These are phyloP conservation scores for Epistrophella euchroma DNA, from an alignment of 2,888 invertebrate species.

Conservation along the genomic window DNA sequence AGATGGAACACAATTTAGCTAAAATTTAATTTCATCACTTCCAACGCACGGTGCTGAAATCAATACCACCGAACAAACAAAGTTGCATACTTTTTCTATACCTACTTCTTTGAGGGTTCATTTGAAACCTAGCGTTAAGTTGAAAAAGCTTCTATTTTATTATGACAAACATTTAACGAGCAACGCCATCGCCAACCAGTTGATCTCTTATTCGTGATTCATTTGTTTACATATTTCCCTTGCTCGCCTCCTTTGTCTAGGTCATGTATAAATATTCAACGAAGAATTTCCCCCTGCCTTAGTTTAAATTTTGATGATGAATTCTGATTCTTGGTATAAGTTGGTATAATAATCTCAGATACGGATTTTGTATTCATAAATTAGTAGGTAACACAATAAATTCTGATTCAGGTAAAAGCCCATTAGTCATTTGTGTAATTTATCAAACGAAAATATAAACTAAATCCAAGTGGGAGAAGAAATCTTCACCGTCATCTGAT, in stretches of 20 bases:
- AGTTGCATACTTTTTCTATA: not conserved
- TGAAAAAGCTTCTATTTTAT: not conserved
- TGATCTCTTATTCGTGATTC: not conserved
- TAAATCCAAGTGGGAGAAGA: not conserved
- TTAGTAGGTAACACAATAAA: not conserved
- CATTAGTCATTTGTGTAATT: conserved; percentile 21
- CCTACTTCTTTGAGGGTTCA: not conserved
- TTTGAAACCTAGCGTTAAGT: not conserved
- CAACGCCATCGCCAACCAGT: not conserved
- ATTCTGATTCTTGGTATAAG: conserved; percentile 14
- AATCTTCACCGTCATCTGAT: not conserved
- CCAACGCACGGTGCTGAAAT: not conserved
- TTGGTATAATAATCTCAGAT: not conserved
- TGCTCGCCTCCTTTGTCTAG: not conserved
- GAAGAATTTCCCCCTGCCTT: not conserved
- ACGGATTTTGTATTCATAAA: not conserved
- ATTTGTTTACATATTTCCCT: not conserved
- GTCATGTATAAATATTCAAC: conserved; percentile 28
- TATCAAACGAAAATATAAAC: not conserved
- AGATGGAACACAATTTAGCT: not conserved
- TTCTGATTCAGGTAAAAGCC: conserved; percentile 15
- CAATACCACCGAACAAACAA: not conserved
- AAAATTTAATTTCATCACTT: not conserved
- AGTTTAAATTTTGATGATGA: not conserved
- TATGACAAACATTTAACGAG: not conserved